phyloP scores from a whole-genome alignment of 2,797 vertebrate species.

The Caiman crocodilus region DNA sequence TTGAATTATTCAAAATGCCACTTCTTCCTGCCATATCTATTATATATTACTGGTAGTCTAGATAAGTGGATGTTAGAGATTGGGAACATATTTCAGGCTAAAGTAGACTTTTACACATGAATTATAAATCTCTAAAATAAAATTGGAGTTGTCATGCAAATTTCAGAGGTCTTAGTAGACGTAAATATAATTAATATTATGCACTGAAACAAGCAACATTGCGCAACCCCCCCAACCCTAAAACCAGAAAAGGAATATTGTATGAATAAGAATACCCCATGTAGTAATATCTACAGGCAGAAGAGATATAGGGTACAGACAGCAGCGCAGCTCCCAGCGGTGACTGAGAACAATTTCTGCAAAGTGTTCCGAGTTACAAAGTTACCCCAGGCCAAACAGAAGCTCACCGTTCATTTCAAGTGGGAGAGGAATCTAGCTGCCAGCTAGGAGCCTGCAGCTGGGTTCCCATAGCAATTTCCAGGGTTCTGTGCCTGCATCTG shows the following conservation, averaged over 20 bases:
- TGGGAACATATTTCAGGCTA: conserved; percentile 68
- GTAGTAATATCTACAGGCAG: neutral
- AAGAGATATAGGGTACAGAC: neutral
- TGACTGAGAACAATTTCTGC: too few relatives aligned
- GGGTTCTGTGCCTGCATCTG: too few relatives aligned
- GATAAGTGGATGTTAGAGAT: conserved; percentile 3
- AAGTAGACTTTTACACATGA: conserved; percentile 63
- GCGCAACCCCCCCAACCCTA: neutral
- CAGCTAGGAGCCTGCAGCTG: too few relatives aligned
- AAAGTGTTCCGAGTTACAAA: too few relatives aligned
- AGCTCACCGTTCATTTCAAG: too few relatives aligned
- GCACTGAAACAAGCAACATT: conserved; percentile 17
- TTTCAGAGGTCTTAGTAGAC: conserved; percentile 52
- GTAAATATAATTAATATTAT: conserved; percentile 58
- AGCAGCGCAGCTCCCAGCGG: too few relatives aligned
- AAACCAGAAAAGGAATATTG: neutral
- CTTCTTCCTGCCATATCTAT: conserved; percentile 46
- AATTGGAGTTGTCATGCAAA: conserved; percentile 57
- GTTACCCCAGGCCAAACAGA: too few relatives aligned
- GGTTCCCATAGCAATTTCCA: too few relatives aligned
- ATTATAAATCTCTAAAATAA: conserved; percentile 68
- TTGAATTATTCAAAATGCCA: conserved; percentile 71
- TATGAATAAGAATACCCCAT: conserved; percentile 28
- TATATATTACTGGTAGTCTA: conserved; percentile 59
- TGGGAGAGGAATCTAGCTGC: too few relatives aligned